Evolutionary conservation across 2,113 vertebrate species (phyloP).

Genomic region (Nothocercus nigrocapillus): DNA sequence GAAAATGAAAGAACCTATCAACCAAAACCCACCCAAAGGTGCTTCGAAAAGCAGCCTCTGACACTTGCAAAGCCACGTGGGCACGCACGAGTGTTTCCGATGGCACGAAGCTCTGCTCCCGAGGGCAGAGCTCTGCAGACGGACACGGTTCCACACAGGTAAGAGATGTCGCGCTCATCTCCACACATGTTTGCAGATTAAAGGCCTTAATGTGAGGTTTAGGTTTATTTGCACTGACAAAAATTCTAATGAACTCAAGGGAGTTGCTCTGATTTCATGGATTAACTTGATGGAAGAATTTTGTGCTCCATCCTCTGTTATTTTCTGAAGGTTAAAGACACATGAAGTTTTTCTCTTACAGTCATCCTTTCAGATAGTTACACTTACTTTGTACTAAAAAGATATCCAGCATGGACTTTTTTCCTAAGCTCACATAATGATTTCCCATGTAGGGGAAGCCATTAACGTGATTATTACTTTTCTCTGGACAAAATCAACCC

Average conservation of each 20-base stretch:
- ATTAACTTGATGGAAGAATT: neutral
- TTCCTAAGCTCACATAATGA: conserved; percentile 25
- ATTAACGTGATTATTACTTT: neutral
- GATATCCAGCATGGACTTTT: neutral
- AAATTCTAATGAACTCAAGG: neutral
- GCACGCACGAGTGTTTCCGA: neutral
- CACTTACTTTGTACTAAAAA: neutral
- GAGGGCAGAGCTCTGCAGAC: neutral
- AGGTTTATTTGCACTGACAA: neutral
- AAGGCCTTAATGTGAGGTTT: neutral
- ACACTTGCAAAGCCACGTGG: neutral
- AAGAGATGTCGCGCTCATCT: neutral
- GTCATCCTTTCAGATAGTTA: neutral
- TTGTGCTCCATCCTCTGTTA: neutral
- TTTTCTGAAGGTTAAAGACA: neutral
- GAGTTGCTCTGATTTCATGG: neutral
- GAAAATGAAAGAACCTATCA: neutral
- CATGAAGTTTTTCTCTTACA: neutral
- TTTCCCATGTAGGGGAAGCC: neutral
- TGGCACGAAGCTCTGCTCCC: neutral
- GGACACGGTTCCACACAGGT: neutral
- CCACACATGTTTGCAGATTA: neutral
- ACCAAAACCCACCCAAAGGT: neutral
- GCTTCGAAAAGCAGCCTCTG: neutral
- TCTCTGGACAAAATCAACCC: conserved; percentile 46